These are phyloP conservation scores for Delphinapterus leucas DNA, from an alignment of 2,113 vertebrate genomes.

Conservation along the genomic window DNA sequence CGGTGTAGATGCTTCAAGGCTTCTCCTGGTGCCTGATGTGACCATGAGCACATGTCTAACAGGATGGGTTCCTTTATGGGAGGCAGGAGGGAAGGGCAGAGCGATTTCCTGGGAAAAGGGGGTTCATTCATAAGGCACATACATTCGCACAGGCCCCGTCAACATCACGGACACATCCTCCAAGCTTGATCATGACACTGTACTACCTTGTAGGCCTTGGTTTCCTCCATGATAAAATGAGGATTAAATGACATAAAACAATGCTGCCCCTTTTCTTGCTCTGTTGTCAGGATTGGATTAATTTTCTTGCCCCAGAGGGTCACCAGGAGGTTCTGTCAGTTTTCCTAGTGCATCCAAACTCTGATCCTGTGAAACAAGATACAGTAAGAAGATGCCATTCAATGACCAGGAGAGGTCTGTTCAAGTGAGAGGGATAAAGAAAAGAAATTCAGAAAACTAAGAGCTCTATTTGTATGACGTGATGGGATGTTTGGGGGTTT, in stretches of 20 bases:
- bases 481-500: neutral
- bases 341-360: neutral
- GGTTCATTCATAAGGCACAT: neutral
- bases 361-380: neutral
- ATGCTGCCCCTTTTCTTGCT: neutral
- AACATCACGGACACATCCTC: neutral
- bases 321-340: neutral
- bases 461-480: neutral
- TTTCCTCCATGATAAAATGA: neutral
- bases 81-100: neutral
- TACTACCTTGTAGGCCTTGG: neutral
- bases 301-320: neutral
- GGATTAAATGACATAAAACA: neutral
- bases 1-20: neutral
- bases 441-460: neutral
- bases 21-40: neutral
- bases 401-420: neutral
- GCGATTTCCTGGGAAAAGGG: neutral
- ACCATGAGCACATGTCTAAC: rapidly evolving
- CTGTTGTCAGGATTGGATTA: neutral
- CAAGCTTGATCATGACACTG: neutral
- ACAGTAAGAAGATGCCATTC: rapidly evolving
- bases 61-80: neutral
- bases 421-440: neutral
- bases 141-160: rapidly evolving